A percentile compares a stretch with the other conserved stretches of the same genome.
Evolutionary conservation across 2,888 invertebrate species (phyloP).

Genomic region (Rotaria socialis): DNA sequence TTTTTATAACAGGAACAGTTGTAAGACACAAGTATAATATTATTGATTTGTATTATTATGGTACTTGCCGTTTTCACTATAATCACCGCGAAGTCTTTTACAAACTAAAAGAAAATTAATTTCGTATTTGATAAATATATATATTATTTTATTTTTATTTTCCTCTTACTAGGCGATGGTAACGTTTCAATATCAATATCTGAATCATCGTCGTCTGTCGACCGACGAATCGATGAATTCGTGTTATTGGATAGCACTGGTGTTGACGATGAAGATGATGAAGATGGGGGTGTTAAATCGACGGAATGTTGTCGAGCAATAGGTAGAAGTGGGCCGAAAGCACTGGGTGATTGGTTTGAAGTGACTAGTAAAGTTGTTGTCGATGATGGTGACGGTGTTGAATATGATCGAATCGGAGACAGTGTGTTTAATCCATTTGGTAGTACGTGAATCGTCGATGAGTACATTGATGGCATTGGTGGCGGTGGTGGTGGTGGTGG

Average conservation of each 20-base stretch:
- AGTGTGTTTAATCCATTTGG: not conserved
- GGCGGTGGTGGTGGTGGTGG: no score
- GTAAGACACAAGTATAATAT: not conserved
- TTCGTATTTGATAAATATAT: no score
- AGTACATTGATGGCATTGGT: not conserved
- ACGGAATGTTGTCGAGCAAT: not conserved
- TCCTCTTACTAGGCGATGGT: not conserved
- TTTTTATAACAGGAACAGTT: not conserved
- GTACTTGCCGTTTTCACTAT: not conserved
- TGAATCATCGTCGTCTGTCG: slow-evolving; percentile 2
- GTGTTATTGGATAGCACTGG: not conserved
- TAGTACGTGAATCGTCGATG: not conserved
- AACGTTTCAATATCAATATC: slow-evolving; percentile 28
- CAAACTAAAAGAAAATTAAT: not conserved
- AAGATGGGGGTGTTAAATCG: not conserved
- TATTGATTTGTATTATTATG: not conserved
- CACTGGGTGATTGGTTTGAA: slow-evolving; percentile 9
- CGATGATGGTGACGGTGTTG: slow-evolving; percentile 10
- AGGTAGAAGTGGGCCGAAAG: not conserved
- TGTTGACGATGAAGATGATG: slow-evolving; percentile 23
- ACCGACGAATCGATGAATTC: not conserved
- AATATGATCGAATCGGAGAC: not conserved
- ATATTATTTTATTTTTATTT: no score
- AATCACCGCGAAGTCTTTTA: not conserved
- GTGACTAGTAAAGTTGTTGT: slow-evolving; percentile 11